Base-by-base conservation (phyloP, 2,888 invertebrate genomes). In the Ashinkailepas kermadecensis region DNA sequence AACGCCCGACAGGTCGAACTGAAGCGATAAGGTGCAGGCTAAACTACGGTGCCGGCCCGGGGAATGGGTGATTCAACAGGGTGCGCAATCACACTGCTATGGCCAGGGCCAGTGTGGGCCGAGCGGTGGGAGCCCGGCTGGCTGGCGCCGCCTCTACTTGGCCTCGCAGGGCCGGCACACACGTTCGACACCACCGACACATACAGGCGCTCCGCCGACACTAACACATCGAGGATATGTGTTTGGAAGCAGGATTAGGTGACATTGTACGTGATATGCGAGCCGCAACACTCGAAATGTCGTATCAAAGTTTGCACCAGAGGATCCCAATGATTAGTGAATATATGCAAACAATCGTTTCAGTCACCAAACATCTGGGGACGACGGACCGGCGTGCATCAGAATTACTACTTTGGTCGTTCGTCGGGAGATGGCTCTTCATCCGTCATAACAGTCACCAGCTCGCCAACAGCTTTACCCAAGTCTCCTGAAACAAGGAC, bases 381-480 rank as follows among this genome's bases (percentile, higher is more conserved):
- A 9, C 54, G 56, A 15, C 3, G 54, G 54, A 54, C 9, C 54
- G 74, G 21, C 6, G 54, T 10, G 15, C 15, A 21, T 11, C 9
- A 9, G 7, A 54, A 81, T 57, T 81, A 57, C 70, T 59, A 23
- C 57, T 57, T 65, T 65, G 64, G 57, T 81, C 81, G 57, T 15
- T 81, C 65, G 21, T 65, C 65, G 54, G 57, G 64, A 23, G 79
- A 58, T 74, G 74, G 74, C 83, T 90, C 90, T 83, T 95, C 95
- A 86, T 95, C 93, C 78, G 93, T 94, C 91, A 96, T 95, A 81
- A 94, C 95, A 79, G 94, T 94, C 84, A 96, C 96, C 86, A 96
- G 89, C 86, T 94, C 93, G 86, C 95, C 94, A 85, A 96, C 94
- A 83, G 95, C 95, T 88, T 93, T 92, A 82, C 94, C 94, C 85